phyloP scores from a whole-genome alignment of 2,888 invertebrate genomes.

The Archaeoteleia sp. region DNA sequence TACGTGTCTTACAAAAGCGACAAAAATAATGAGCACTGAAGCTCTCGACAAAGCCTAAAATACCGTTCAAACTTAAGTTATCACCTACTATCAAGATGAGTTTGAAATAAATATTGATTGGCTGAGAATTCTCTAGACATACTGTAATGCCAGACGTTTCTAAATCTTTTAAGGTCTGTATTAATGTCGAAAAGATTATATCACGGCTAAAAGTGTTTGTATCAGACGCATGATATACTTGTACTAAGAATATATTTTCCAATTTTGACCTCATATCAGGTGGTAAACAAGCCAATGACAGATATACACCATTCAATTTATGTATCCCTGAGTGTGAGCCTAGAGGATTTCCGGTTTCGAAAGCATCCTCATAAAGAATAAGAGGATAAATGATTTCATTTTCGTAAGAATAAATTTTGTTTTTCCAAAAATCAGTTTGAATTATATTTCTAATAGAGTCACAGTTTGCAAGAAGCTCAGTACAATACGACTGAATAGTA shows the following conservation, averaged over 20 bases:
- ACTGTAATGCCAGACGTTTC: constrained; percentile 9
- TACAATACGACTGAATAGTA: constrained; percentile 7
- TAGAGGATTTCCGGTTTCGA: constrained; percentile 20
- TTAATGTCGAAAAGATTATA: constrained; percentile 25
- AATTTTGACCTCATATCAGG: constrained; percentile 26
- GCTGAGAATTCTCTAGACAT: not conserved
- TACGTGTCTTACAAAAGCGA: constrained; percentile 13
- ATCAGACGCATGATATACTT: constrained; percentile 22
- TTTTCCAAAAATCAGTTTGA: too few relatives aligned
- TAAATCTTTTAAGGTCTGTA: constrained; percentile 17
- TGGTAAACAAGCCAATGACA: constrained; percentile 21
- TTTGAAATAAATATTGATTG: constrained; percentile 15
- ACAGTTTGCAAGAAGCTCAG: not conserved
- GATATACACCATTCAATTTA: constrained; percentile 24
- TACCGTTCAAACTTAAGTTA: constrained; percentile 32
- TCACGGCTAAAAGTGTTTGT: constrained; percentile 10
- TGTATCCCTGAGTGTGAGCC: constrained; percentile 18
- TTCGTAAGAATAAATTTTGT: constrained; percentile 1
- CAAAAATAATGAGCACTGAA: constrained; percentile 29
- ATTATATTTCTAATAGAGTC: constrained; percentile 6
- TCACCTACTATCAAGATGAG: constrained; percentile 32
- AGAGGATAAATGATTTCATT: constrained; percentile 3
- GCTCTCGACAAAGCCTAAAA: constrained; percentile 33
- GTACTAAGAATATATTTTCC: constrained; percentile 23
- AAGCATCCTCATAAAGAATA: constrained; percentile 16